Conservation (phyloP, 2,113 vertebrate genomes). For the Nematolebias whitei region DNA sequence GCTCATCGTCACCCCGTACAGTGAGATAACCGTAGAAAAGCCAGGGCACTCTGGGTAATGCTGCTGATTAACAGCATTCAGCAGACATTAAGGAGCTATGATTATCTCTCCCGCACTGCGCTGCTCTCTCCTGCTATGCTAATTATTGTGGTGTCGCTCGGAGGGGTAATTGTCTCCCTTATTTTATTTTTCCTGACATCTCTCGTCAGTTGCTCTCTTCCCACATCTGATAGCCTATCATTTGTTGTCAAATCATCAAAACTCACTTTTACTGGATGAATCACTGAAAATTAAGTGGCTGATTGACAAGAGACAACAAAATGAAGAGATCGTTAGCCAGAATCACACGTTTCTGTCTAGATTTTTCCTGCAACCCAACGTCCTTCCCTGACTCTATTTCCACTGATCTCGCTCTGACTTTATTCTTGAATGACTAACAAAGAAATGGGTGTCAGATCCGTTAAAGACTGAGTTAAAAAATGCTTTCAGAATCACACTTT, state of each 20-base stretch:
- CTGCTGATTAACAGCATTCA: slow-evolving; percentile 80
- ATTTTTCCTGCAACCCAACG: slow-evolving; percentile 23
- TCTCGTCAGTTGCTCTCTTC: slow-evolving; percentile 39
- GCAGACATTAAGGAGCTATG: slow-evolving; percentile 76
- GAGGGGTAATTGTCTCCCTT: slow-evolving; percentile 45
- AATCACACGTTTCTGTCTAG: slow-evolving; percentile 30
- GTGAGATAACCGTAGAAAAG: slow-evolving; percentile 72
- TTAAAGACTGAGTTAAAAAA: no score
- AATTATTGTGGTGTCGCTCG: slow-evolving; percentile 76
- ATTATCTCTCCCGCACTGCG: slow-evolving; percentile 73
- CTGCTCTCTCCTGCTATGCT: slow-evolving; percentile 71
- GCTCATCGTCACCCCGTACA: slow-evolving; percentile 62
- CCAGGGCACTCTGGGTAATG: slow-evolving; percentile 74
- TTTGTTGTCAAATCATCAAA: slow-evolving; percentile 66
- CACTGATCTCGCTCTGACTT: slow-evolving; percentile 24
- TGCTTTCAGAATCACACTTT: not conserved
- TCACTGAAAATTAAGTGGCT: slow-evolving; percentile 58
- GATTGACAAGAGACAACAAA: slow-evolving; percentile 39
- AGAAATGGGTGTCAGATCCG: not conserved
- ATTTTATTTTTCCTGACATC: slow-evolving; percentile 11
- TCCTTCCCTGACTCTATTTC: not conserved
- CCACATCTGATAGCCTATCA: slow-evolving; percentile 47
- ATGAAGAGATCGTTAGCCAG: slow-evolving; percentile 39
- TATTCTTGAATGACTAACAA: slow-evolving; percentile 5
- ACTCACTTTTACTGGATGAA: slow-evolving; percentile 49